phyloP scores from a whole-genome alignment of 2,888 invertebrate genomes.

The Andrena dorsata region DNA sequence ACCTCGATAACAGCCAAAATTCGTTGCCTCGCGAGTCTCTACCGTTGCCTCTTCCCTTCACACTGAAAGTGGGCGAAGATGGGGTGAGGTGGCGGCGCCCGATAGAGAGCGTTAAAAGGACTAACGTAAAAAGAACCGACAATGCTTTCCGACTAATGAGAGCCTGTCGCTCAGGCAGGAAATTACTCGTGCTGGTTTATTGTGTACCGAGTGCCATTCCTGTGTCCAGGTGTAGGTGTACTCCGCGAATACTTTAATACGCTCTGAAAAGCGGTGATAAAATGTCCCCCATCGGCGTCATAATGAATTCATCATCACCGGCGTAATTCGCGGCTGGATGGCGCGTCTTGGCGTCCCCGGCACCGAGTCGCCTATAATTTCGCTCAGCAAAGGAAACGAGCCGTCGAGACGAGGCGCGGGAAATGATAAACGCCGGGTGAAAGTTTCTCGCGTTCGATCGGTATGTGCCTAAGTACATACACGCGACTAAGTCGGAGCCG shows the following conservation, averaged over 20 bases:
- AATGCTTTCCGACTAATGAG: conserved; percentile 78
- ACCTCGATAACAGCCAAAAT: not conserved
- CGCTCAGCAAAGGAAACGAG: not conserved
- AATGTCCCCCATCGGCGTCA: not conserved
- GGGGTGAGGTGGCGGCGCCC: not conserved
- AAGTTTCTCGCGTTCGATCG: not conserved
- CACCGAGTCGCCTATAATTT: not conserved
- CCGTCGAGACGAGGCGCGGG: not conserved
- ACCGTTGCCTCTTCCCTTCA: too few relatives aligned
- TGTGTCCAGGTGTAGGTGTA: conserved; percentile 45
- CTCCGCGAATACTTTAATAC: conserved; percentile 37
- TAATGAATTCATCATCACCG: not conserved
- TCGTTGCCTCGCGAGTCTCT: too few relatives aligned
- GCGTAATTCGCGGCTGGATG: not conserved
- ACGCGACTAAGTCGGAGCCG: not conserved
- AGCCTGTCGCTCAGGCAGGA: conserved; percentile 77
- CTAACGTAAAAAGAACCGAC: conserved; percentile 55
- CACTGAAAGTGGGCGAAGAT: too few relatives aligned
- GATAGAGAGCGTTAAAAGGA: conserved; percentile 45
- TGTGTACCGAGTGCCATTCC: conserved; percentile 75
- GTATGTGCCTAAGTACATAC: too few relatives aligned
- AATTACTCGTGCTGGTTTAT: conserved; percentile 82
- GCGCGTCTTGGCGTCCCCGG: not conserved
- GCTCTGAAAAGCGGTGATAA: conserved; percentile 23
- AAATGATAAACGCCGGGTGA: conserved; percentile 3